A percentile compares a stretch with the other conserved stretches of the same genome.
phyloP scores from a whole-genome alignment of 35 echinoderm and acorn worm genomes.

The Lytechinus pictus region DNA sequence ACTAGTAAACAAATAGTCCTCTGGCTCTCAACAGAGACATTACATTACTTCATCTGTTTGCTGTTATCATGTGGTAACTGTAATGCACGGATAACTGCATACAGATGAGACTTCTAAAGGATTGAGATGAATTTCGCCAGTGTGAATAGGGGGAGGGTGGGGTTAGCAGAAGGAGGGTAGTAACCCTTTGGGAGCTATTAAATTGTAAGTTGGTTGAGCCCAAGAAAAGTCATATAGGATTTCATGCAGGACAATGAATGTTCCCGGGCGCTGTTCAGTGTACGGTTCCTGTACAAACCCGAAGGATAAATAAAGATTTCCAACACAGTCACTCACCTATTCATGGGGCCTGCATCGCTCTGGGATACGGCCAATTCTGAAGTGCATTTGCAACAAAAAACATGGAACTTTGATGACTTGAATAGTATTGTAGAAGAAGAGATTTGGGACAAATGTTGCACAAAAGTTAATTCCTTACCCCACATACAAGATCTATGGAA shows the following conservation, averaged over 20 bases:
- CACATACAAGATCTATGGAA: background rate
- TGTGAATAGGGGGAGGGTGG: background rate
- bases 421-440: background rate
- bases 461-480: conserved; percentile 36
- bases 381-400: background rate
- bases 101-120: too few species aligned
- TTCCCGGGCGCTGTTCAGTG: conserved; percentile 28
- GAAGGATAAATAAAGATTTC: conserved; percentile 23
- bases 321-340: conserved; percentile 21
- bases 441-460: conserved; percentile 31
- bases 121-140: too few species aligned
- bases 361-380: background rate
- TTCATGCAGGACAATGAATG: conserved; percentile 22
- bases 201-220: conserved; percentile 43
- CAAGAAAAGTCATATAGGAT: conserved; percentile 29
- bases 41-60: too few species aligned
- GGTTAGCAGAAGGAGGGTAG: background rate
- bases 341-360: background rate
- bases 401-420: background rate
- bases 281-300: conserved; percentile 27
- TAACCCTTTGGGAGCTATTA: conserved; percentile 35
- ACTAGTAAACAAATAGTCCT: too few species aligned
- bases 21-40: too few species aligned
- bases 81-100: too few species aligned
- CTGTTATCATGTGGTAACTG: too few species aligned